phyloP scores from a whole-genome alignment of 2,888 invertebrate species.

The Caenorhabditis auriculariae region DNA sequence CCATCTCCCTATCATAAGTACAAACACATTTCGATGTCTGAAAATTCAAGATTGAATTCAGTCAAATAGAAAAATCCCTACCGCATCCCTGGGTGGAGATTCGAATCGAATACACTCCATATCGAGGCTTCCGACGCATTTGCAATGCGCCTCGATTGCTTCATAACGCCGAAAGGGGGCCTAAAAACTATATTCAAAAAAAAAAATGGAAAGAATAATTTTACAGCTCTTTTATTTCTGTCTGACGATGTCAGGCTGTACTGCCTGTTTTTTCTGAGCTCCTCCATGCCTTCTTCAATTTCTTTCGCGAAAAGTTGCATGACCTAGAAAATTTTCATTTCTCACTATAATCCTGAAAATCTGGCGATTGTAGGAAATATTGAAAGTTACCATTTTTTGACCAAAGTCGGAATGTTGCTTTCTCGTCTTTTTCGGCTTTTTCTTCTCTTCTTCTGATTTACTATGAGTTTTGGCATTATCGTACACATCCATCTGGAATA shows the following conservation, averaged over 20 bases:
- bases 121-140: conserved; percentile 46
- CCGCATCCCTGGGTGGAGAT: conserved; percentile 39
- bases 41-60: conserved; percentile 3
- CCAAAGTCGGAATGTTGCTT: conserved; percentile 35
- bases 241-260: no score
- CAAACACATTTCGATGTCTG: conserved; percentile 48
- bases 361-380: no score
- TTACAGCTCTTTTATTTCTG: no score
- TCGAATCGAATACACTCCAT: conserved; percentile 55
- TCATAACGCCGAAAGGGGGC: conserved; percentile 35
- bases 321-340: conserved; percentile 14
- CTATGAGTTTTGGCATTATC: conserved; percentile 49
- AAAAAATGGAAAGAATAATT: no score
- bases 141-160: conserved; percentile 52
- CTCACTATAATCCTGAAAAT: neutral
- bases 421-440: conserved; percentile 39
- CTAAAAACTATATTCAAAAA: no score
- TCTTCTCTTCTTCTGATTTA: conserved; percentile 33
- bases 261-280: conserved; percentile 16
- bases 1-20: conserved; percentile 39
- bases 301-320: conserved; percentile 41
- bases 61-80: conserved; percentile 5
- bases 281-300: conserved; percentile 36
- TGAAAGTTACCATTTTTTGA: conserved; percentile 23
- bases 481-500: conserved; percentile 52